Evolutionary conservation across 2,888 invertebrate species (phyloP).

Genomic region (Lysandra bellargus): DNA sequence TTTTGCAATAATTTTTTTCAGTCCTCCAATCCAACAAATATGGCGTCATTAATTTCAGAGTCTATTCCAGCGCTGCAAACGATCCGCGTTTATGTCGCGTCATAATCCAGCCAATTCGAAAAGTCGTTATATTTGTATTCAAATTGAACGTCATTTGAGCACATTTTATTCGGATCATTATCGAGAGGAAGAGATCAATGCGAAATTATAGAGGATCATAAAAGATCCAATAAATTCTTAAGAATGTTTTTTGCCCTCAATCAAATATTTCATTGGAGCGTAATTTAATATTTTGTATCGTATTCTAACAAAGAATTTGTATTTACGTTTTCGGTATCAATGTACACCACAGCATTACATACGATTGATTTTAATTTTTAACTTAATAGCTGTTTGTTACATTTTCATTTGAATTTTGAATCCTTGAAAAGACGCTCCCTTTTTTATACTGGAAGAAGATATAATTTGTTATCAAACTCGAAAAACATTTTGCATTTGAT

Average conservation of each 20-base stretch:
- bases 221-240: background rate
- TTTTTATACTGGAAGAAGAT: too few relatives aligned
- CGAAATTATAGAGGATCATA: background rate
- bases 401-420: too few relatives aligned
- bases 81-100: conserved; percentile 37
- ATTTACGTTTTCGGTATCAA: too few relatives aligned
- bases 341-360: too few relatives aligned
- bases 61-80: conserved; percentile 33
- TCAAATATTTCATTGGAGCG: background rate
- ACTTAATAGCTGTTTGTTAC: too few relatives aligned
- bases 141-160: background rate
- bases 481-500: too few relatives aligned
- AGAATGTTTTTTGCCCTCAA: background rate
- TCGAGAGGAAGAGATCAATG: conserved; percentile 1
- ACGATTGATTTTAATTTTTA: too few relatives aligned
- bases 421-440: too few relatives aligned
- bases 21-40: conserved; percentile 31
- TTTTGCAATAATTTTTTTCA: background rate
- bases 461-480: too few relatives aligned
- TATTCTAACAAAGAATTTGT: background rate
- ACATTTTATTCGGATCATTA: conserved; percentile 16
- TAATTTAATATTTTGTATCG: background rate
- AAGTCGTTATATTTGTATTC: conserved; percentile 28
- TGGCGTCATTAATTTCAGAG: conserved; percentile 36
- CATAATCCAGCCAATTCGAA: conserved; percentile 36